Conservation (phyloP, 2,888 invertebrate species). For the Schrankia costaestrigalis region DNA sequence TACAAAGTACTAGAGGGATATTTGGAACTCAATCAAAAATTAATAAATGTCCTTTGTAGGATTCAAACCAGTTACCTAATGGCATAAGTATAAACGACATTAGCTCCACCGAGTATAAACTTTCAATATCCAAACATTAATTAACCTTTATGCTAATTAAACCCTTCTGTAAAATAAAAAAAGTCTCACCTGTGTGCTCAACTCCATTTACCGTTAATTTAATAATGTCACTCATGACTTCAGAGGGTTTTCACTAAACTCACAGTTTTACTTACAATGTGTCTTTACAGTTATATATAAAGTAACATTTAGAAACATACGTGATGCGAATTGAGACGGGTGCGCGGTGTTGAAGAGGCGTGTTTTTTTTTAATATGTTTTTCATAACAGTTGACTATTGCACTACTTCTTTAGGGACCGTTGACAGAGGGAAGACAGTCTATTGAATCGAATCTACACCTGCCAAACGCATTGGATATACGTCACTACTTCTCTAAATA, state of each 20-base stretch:
- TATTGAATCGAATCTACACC: too few species aligned
- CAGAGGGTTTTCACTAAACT: conserved; percentile 1
- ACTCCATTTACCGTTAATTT: conserved; percentile 26
- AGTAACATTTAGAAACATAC: neutral
- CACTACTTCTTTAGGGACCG: too few species aligned
- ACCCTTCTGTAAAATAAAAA: neutral
- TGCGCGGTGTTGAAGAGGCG: too few species aligned
- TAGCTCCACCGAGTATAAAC: neutral
- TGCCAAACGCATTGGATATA: too few species aligned
- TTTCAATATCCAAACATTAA: neutral
- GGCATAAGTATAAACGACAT: neutral
- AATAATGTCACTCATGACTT: conserved; percentile 22
- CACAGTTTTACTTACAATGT: neutral
- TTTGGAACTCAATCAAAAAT: too few species aligned
- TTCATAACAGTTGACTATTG: too few species aligned
- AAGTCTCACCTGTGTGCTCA: conserved; percentile 15
- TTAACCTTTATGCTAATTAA: neutral
- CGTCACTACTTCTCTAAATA: too few species aligned
- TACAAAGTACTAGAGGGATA: too few species aligned
- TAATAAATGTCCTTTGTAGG: too few species aligned
- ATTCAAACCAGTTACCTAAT: neutral
- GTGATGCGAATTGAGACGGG: neutral
- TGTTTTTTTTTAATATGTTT: too few species aligned
- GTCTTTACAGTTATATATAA: neutral
- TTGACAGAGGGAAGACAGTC: too few species aligned